Percentiles rank a stretch among this genome's conserved stretches.
Conservation (phyloP, 2,113 vertebrate species). For the Scalopus aquaticus region DNA sequence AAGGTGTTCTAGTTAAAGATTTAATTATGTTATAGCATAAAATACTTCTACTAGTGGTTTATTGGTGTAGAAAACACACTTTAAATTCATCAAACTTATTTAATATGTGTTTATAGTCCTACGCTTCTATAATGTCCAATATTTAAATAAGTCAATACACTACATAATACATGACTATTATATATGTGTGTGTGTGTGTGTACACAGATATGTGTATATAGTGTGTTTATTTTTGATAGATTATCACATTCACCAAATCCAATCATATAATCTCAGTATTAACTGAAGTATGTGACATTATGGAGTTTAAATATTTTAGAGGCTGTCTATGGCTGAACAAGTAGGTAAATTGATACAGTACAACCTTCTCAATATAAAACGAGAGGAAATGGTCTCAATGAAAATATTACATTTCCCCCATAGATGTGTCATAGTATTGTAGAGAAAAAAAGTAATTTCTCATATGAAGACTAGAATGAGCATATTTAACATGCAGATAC, state of each 20-base stretch:
- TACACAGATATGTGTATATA: neutral
- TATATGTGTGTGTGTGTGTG: neutral
- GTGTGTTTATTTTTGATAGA: neutral
- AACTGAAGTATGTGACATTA: constrained; percentile 69
- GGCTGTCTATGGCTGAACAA: constrained; percentile 37
- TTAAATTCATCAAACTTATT: neutral
- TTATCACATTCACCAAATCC: neutral
- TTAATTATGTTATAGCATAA: neutral
- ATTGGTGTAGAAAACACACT: neutral
- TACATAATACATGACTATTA: neutral
- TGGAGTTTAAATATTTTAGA: constrained; percentile 81
- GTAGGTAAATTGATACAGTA: constrained; percentile 73
- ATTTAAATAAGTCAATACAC: neutral
- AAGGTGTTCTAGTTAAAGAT: neutral
- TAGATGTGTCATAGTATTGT: constrained; percentile 42
- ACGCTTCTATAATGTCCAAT: neutral
- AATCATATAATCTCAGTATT: constrained; percentile 55
- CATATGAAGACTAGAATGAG: constrained; percentile 55
- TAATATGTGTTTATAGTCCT: constrained; percentile 14
- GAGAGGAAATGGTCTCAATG: constrained; percentile 53
- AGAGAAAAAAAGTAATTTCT: constrained; percentile 70
- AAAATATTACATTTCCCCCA: neutral
- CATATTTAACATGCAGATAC: constrained; percentile 69
- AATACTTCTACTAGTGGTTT: neutral
- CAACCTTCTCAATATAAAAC: constrained; percentile 73